Conservation (phyloP, 2,888 invertebrate species). For the Anodontia alba region DNA sequence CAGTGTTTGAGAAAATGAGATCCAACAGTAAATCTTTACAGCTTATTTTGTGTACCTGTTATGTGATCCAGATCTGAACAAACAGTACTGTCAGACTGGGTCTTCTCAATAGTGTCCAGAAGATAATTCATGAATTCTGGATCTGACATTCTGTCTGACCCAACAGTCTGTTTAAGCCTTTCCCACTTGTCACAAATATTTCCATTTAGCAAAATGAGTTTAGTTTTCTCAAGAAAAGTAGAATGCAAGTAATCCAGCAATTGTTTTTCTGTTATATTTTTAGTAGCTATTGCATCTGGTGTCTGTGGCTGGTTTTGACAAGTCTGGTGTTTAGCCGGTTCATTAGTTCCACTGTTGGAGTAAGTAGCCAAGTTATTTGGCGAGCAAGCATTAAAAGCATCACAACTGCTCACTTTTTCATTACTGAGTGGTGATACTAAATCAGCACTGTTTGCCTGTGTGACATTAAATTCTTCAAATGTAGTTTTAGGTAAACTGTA, state of each 20-base stretch:
- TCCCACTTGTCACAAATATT: constrained; percentile 56
- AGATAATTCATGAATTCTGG: constrained; percentile 50
- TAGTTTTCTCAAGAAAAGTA: not conserved
- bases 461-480: not conserved
- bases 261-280: not conserved
- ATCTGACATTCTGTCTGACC: constrained; percentile 43
- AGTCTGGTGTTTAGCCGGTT: not conserved
- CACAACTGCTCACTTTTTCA: too few species aligned
- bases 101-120: constrained; percentile 34
- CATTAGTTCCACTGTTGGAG: too few species aligned
- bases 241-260: not conserved
- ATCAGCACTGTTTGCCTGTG: too few species aligned
- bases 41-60: not conserved
- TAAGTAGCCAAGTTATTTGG: too few species aligned
- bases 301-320: not conserved
- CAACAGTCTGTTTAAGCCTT: constrained; percentile 41
- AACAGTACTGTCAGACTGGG: too few species aligned
- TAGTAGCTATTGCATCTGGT: not conserved
- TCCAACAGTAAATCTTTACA: too few species aligned
- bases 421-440: not conserved
- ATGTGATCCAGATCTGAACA: not conserved
- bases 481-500: not conserved
- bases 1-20: too few species aligned
- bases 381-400: too few species aligned
- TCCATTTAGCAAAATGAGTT: constrained; percentile 20